phyloP scores from a whole-genome alignment of 2,888 invertebrate species.

The Pemphredon lugubris region DNA sequence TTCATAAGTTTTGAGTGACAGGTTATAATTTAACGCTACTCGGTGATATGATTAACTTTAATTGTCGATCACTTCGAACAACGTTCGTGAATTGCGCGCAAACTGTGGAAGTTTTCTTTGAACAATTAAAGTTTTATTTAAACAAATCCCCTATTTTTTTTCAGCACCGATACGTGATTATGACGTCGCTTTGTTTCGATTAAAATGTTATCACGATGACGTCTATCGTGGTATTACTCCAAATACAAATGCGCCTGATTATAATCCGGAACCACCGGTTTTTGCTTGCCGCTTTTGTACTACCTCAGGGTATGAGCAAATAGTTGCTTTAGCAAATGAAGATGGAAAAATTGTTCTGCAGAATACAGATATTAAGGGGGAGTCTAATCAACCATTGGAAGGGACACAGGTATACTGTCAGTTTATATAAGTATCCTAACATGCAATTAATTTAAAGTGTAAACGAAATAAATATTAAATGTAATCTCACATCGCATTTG shows the following conservation, averaged over 20 bases:
- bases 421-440: background rate
- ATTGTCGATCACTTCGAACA: background rate
- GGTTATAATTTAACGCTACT: constrained; percentile 40
- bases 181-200: constrained; percentile 85
- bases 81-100: no score
- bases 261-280: constrained; percentile 87
- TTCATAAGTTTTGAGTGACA: constrained; percentile 6
- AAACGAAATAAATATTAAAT: background rate
- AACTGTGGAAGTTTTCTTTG: no score
- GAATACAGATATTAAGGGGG: constrained; percentile 72
- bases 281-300: constrained; percentile 91
- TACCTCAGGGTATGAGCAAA: constrained; percentile 85
- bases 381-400: constrained; percentile 62
- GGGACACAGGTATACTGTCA: constrained; percentile 82
- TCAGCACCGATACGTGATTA: constrained; percentile 81
- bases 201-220: constrained; percentile 85
- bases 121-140: background rate
- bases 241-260: constrained; percentile 81
- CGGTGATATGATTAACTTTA: background rate
- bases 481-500: background rate
- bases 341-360: constrained; percentile 87
- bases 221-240: constrained; percentile 86
- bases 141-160: constrained; percentile 37
- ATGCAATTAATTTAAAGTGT: background rate
- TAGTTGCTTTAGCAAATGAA: constrained; percentile 92